A percentile compares a stretch with the other conserved stretches of the same genome.
Evolutionary conservation across 2,797 vertebrate genomes (phyloP).

Genomic region (Enteromius argenteus): DNA sequence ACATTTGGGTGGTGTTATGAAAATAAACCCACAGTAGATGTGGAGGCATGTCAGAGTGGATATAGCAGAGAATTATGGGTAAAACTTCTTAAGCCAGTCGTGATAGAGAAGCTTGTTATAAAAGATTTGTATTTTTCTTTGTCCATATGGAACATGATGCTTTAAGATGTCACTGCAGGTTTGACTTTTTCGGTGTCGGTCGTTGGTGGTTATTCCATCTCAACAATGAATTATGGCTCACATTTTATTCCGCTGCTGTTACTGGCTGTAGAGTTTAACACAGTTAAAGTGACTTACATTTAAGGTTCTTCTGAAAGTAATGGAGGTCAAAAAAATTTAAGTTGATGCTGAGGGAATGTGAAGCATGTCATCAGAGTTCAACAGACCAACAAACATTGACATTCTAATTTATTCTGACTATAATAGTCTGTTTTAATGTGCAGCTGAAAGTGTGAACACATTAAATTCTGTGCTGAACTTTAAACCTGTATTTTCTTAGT

Average conservation of each 20-base stretch:
- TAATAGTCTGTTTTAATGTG: not conserved
- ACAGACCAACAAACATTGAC: not conserved
- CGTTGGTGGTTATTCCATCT: not conserved
- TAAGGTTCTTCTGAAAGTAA: not conserved
- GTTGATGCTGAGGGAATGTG: not conserved
- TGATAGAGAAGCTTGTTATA: not conserved
- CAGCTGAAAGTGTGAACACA: slow-evolving; percentile 10
- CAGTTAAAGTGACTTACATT: not conserved
- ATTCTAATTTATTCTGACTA: not conserved
- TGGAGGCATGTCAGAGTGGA: too few relatives aligned
- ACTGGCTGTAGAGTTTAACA: not conserved
- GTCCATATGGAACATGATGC: not conserved
- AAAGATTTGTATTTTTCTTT: not conserved
- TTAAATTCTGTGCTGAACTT: slow-evolving; percentile 6
- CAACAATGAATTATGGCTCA: not conserved
- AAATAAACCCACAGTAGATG: not conserved
- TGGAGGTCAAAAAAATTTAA: not conserved
- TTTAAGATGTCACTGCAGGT: not conserved
- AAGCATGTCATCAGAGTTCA: not conserved
- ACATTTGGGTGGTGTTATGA: too few relatives aligned
- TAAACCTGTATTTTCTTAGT: slow-evolving; percentile 14
- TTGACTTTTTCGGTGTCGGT: not conserved
- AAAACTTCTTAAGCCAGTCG: not conserved
- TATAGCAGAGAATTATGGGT: not conserved
- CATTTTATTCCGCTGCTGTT: not conserved